Conservation (phyloP, 1,140 invertebrate species). For the Drosophila orena region DNA sequence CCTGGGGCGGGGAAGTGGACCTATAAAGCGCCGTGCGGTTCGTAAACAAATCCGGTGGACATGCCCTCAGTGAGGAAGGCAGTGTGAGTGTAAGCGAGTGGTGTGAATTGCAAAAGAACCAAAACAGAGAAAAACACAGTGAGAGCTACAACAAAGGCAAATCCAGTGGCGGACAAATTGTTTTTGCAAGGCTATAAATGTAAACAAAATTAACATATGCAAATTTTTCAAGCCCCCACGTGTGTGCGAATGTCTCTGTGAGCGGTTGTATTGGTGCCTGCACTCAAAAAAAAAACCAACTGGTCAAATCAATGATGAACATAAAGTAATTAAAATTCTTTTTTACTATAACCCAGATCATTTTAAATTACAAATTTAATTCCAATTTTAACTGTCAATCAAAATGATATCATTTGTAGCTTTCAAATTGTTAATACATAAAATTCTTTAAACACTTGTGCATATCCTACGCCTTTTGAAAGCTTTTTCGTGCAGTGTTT, state of each 20-base stretch:
- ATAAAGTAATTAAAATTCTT: too few species aligned
- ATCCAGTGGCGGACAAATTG: constrained; percentile 66
- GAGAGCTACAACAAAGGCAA: constrained; percentile 23
- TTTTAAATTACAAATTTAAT: too few species aligned
- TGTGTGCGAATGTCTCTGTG: constrained; percentile 37
- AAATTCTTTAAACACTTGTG: too few species aligned
- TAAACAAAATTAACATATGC: constrained; percentile 82
- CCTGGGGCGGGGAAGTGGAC: constrained; percentile 4
- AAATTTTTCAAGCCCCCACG: constrained; percentile 65
- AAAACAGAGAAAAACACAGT: constrained; percentile 8
- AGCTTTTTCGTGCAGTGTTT: constrained; percentile 9
- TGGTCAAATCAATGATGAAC: too few species aligned
- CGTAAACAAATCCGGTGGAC: constrained; percentile 64
- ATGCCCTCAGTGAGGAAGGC: constrained; percentile 1
- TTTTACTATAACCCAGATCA: too few species aligned
- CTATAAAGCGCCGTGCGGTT: constrained; percentile 62
- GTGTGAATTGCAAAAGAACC: constrained; percentile 65
- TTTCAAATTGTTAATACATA: too few species aligned
- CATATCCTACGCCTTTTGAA: neutral
- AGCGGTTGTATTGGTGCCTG: neutral
- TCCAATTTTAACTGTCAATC: too few species aligned
- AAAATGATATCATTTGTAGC: too few species aligned
- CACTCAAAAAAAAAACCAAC: neutral
- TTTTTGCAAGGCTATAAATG: constrained; percentile 80
- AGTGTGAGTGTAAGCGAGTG: constrained; percentile 29